These are phyloP conservation scores for Ganaspis brasiliensis DNA, from an alignment of 2,888 invertebrate species.

Conservation along the genomic window DNA sequence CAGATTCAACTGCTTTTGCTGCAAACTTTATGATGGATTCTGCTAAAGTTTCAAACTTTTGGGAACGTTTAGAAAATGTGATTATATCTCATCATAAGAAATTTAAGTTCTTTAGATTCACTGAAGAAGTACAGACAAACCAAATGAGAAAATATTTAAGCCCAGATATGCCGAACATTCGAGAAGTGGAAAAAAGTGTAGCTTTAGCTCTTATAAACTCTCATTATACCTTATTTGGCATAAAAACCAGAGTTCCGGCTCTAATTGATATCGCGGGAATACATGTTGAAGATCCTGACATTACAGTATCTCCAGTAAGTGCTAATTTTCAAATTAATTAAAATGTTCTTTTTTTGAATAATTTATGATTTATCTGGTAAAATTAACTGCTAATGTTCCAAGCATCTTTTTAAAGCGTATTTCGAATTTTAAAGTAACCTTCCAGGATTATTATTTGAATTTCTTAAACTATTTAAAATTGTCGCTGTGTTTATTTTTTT, in stretches of 20 bases:
- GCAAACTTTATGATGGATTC: slow-evolving; percentile 61
- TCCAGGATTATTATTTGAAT: no score
- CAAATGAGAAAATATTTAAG: slow-evolving; percentile 63
- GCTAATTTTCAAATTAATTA: no score
- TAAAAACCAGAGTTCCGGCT: slow-evolving; percentile 52
- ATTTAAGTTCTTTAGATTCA: neutral
- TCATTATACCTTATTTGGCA: slow-evolving; percentile 57
- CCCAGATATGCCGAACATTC: slow-evolving; percentile 60
- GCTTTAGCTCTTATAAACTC: slow-evolving; percentile 59
- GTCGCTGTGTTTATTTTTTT: no score
- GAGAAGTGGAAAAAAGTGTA: slow-evolving; percentile 60
- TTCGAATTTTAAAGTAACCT: no score
- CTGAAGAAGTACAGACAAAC: slow-evolving; percentile 45
- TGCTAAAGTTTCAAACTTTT: slow-evolving; percentile 55
- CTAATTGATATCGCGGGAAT: slow-evolving; percentile 61
- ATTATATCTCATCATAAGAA: slow-evolving; percentile 48
- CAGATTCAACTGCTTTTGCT: slow-evolving; percentile 68
- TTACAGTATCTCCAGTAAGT: slow-evolving; percentile 55
- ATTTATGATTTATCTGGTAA: no score
- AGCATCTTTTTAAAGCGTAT: no score
- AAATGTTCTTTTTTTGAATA: no score
- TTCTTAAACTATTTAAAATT: no score
- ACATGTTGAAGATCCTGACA: slow-evolving; percentile 57
- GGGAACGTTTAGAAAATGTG: slow-evolving; percentile 67
- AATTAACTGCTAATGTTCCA: no score